These are phyloP conservation scores for Geotrupes spiniger DNA, from an alignment of 2,888 invertebrate genomes.

Conservation along the genomic window DNA sequence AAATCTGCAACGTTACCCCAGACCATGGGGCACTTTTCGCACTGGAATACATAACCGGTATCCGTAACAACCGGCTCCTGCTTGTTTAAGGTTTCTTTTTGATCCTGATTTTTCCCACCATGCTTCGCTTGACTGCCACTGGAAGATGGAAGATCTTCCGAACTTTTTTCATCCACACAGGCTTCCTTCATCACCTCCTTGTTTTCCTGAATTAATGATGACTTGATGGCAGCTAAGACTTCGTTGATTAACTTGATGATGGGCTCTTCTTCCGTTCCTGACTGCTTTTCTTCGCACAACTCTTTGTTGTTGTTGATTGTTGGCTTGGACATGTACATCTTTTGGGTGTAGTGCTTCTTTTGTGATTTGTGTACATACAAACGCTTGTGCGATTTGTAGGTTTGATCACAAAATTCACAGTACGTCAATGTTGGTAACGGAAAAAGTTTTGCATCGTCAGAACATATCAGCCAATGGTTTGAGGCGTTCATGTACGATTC, in stretches of 20 bases:
- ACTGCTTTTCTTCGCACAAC: constrained; percentile 10
- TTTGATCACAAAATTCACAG: constrained; percentile 52
- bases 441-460: constrained; percentile 51
- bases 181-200: constrained; percentile 19
- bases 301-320: constrained; percentile 5
- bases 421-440: constrained; percentile 50
- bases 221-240: constrained; percentile 43
- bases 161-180: constrained; percentile 15
- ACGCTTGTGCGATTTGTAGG: constrained; percentile 53
- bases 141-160: constrained; percentile 18
- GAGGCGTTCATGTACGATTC: constrained; percentile 55
- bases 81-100: constrained; percentile 32
- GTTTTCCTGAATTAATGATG: constrained; percentile 26
- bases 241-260: constrained; percentile 46
- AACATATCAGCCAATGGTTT: constrained; percentile 51
- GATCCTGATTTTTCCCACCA: constrained; percentile 45
- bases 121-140: constrained; percentile 38
- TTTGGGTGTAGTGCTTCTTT: constrained; percentile 51
- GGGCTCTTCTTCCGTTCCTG: constrained; percentile 35
- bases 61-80: constrained; percentile 31
- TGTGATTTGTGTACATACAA: constrained; percentile 60
- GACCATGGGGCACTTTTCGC: constrained; percentile 45
- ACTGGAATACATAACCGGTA: constrained; percentile 47
- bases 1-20: constrained; percentile 42
- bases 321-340: constrained; percentile 29